A percentile compares a stretch with the other conserved stretches of the same genome.
Conservation (phyloP, 1,140 invertebrate genomes). For the Oryctes rhinoceros region DNA sequence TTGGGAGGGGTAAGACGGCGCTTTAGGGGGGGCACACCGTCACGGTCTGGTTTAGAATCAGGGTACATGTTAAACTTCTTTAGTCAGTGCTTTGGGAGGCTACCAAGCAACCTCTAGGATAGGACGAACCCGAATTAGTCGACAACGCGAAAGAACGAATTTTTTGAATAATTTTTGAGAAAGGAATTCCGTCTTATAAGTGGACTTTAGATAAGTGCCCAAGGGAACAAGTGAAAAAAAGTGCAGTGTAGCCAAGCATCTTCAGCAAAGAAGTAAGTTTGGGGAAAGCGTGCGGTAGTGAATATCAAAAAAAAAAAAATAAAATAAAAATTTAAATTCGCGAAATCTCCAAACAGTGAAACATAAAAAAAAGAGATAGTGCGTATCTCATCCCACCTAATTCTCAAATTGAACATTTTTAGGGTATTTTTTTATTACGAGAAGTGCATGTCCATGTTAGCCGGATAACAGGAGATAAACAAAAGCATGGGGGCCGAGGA, state of each 20-base stretch:
- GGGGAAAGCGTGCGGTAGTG: too few relatives aligned
- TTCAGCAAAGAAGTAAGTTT: slow-evolving; percentile 25
- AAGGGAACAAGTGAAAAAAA: slow-evolving; percentile 42
- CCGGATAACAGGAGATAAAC: slow-evolving; percentile 52
- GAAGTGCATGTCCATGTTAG: slow-evolving; percentile 57
- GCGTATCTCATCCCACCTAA: not conserved
- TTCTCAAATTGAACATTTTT: slow-evolving; percentile 45
- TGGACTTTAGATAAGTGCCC: slow-evolving; percentile 44
- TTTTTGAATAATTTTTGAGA: not conserved
- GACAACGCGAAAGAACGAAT: slow-evolving; percentile 58
- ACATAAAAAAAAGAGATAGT: not conserved
- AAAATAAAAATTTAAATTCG: not conserved
- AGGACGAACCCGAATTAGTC: slow-evolving; percentile 57
- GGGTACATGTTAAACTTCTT: slow-evolving; percentile 54
- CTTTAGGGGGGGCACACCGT: slow-evolving; percentile 45
- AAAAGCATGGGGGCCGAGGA: slow-evolving; percentile 83
- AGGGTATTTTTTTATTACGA: slow-evolving; percentile 47
- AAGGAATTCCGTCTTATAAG: not conserved
- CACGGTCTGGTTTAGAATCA: slow-evolving; percentile 57
- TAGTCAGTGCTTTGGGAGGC: slow-evolving; percentile 61
- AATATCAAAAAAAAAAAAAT: too few relatives aligned
- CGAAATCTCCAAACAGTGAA: not conserved
- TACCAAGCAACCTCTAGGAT: slow-evolving; percentile 59
- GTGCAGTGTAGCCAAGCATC: slow-evolving; percentile 40
- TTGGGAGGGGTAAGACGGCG: slow-evolving; percentile 46